These are phyloP conservation scores for Crotophaga sulcirostris DNA, from an alignment of 2,113 vertebrate genomes.

Conservation along the genomic window DNA sequence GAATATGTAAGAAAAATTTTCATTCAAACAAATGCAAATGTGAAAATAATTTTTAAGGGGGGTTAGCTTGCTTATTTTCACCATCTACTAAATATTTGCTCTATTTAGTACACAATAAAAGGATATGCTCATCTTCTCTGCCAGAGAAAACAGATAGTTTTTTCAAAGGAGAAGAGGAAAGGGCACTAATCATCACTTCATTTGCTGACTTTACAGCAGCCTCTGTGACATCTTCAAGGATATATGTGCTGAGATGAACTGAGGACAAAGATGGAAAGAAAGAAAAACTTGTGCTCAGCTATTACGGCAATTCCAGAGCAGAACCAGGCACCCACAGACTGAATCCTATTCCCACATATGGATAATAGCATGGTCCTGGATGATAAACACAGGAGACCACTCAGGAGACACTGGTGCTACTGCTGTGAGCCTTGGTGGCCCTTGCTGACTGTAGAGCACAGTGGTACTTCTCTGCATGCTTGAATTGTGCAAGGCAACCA, in stretches of 20 bases:
- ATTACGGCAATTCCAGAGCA: neutral
- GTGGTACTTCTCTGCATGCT: neutral
- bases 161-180: neutral
- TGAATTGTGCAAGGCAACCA: neutral
- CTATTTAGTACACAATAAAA: neutral
- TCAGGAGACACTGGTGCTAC: neutral
- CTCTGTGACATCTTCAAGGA: neutral
- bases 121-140: neutral
- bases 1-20: neutral
- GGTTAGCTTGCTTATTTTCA: neutral
- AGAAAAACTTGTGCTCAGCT: neutral
- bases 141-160: neutral
- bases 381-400: neutral
- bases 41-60: neutral
- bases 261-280: neutral
- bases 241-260: neutral
- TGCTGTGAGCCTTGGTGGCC: neutral
- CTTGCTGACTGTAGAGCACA: neutral
- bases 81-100: neutral
- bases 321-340: accelerated
- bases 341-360: neutral
- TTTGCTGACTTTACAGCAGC: neutral
- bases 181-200: neutral
- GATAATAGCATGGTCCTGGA: accelerated
- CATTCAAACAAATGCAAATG: neutral